Percentiles rank a stretch among this genome's conserved stretches.
phyloP scores from a whole-genome alignment of 2,888 invertebrate genomes.

The Operophtera brumata region DNA sequence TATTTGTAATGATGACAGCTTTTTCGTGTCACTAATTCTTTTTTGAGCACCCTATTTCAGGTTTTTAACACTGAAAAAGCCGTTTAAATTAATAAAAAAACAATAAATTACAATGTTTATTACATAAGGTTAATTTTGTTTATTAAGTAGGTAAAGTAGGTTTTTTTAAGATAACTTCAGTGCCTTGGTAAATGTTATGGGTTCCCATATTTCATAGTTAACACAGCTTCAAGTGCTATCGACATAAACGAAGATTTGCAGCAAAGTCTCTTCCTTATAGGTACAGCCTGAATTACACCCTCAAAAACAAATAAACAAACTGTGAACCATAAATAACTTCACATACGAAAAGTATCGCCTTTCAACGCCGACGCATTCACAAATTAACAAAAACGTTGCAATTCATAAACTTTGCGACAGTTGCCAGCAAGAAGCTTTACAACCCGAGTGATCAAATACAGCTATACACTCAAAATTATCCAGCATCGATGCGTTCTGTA shows the following conservation, averaged over 20 bases:
- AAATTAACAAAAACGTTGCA: constrained; percentile 23
- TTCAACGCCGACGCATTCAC: constrained; percentile 21
- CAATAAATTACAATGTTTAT: no score
- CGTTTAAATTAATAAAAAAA: no score
- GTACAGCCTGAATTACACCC: constrained; percentile 8
- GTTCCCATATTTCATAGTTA: no score
- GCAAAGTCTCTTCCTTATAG: constrained; percentile 5
- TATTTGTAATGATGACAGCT: no score
- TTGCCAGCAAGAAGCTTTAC: constrained; percentile 4
- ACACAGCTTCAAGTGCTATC: neutral
- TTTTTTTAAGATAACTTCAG: no score
- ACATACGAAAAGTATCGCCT: constrained; percentile 24
- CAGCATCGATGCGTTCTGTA: neutral
- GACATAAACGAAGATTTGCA: neutral
- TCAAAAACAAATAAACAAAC: constrained; percentile 19
- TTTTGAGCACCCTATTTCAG: no score
- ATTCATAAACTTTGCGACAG: constrained; percentile 19
- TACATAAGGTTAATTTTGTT: no score
- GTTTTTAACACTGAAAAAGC: no score
- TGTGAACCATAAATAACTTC: constrained; percentile 20
- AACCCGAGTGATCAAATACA: neutral
- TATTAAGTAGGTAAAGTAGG: no score
- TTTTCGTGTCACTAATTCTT: no score
- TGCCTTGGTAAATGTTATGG: no score
- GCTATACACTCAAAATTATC: neutral